Conservation (phyloP, 2,113 vertebrate genomes). For the Eubucco bourcierii region DNA sequence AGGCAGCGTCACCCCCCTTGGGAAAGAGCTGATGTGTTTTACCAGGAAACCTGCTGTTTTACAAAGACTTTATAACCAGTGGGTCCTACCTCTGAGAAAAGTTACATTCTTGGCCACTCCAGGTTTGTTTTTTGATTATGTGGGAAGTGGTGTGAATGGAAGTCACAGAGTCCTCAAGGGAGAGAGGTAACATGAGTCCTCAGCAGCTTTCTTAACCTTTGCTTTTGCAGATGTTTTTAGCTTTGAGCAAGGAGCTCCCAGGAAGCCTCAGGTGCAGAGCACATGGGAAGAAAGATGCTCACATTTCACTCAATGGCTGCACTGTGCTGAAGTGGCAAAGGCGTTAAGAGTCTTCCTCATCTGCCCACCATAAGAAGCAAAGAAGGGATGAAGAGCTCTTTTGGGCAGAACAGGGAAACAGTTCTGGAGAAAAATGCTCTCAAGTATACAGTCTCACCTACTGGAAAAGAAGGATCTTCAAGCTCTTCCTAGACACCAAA, state of each 20-base stretch:
- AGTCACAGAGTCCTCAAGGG: neutral
- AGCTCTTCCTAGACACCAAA: neutral
- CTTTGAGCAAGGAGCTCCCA: neutral
- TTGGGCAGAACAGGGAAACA: neutral
- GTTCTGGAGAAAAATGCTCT: neutral
- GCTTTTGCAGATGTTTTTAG: constrained; percentile 55
- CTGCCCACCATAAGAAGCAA: neutral
- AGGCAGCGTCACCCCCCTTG: neutral
- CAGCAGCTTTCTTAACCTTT: constrained; percentile 55
- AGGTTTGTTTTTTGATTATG: constrained; percentile 49
- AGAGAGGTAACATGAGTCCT: constrained; percentile 15
- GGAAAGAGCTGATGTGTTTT: neutral
- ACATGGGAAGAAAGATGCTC: neutral
- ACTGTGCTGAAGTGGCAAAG: neutral
- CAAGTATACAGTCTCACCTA: neutral
- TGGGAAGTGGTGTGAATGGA: neutral
- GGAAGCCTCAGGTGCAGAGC: constrained; percentile 33
- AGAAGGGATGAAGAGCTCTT: neutral
- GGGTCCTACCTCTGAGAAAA: constrained; percentile 25
- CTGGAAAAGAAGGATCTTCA: neutral
- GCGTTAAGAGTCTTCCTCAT: neutral
- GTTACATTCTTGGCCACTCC: constrained; percentile 1
- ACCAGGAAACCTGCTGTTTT: constrained; percentile 58
- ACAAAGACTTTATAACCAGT: constrained; percentile 32
- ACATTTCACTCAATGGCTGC: neutral